These are phyloP conservation scores for Cryptophagus acutangulus DNA, from an alignment of 2,888 invertebrate species.

Conservation along the genomic window DNA sequence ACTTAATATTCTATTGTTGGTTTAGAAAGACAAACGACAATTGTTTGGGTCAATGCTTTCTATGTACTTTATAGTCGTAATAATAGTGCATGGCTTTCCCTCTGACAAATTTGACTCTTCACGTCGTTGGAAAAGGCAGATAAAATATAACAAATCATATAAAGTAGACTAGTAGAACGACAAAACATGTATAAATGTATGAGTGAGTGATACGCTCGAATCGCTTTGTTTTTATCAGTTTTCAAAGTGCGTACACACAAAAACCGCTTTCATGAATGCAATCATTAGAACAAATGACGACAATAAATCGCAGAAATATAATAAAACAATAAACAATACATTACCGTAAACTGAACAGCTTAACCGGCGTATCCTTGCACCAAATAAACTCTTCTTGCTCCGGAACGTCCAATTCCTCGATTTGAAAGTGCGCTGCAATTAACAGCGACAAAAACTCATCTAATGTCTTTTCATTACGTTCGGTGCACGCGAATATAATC, in stretches of 20 bases:
- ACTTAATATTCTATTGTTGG: too few species aligned
- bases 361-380: conserved; percentile 31
- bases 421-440: conserved; percentile 18
- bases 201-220: background rate
- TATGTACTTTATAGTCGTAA: too few species aligned
- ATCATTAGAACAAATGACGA: too few species aligned
- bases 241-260: too few species aligned
- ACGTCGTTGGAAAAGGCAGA: too few species aligned
- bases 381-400: conserved; percentile 33
- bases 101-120: too few species aligned
- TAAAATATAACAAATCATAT: background rate
- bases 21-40: too few species aligned
- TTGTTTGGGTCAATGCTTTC: too few species aligned
- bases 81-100: too few species aligned
- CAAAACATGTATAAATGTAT: background rate
- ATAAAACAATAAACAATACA: background rate
- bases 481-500: conserved; percentile 55
- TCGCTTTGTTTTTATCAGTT: background rate
- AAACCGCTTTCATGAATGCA: too few species aligned
- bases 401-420: conserved; percentile 27
- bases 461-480: conserved; percentile 63
- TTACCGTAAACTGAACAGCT: conserved; percentile 21
- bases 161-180: background rate
- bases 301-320: too few species aligned
- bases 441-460: conserved; percentile 49